Conservation (phyloP, 2,888 invertebrate species). For the Spisula subtruncata region DNA sequence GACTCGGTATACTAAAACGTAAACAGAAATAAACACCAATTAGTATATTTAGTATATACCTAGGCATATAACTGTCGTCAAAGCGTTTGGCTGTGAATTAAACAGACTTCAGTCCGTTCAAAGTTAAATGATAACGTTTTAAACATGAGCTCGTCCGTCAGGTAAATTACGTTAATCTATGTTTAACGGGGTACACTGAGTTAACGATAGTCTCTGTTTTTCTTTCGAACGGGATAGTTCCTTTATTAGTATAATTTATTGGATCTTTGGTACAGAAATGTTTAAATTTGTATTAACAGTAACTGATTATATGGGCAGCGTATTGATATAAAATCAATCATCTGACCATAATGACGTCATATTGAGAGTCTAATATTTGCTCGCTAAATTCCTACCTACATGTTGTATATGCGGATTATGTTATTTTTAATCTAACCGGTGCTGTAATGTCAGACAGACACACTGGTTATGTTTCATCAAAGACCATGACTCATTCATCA, state of each 20-base stretch:
- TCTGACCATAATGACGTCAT: neutral
- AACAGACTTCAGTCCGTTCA: no score
- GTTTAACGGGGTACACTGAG: no score
- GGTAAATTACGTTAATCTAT: no score
- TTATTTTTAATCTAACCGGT: neutral
- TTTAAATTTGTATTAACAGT: neutral
- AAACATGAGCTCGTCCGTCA: no score
- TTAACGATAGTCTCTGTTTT: no score
- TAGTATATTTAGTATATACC: neutral
- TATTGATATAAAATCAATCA: neutral
- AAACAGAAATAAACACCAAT: neutral
- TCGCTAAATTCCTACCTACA: slow-evolving; percentile 14
- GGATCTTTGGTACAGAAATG: no score
- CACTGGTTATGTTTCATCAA: no score
- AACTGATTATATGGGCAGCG: neutral
- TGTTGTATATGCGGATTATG: neutral
- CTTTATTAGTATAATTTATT: no score
- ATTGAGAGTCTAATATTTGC: neutral
- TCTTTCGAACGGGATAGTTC: no score
- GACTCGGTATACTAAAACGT: neutral
- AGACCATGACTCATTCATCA: neutral
- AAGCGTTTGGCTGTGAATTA: neutral
- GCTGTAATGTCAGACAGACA: neutral
- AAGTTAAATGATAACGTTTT: no score
- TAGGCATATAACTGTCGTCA: neutral